phyloP scores from a whole-genome alignment of 2,113 vertebrate genomes.

The Spheniscus mendiculus region DNA sequence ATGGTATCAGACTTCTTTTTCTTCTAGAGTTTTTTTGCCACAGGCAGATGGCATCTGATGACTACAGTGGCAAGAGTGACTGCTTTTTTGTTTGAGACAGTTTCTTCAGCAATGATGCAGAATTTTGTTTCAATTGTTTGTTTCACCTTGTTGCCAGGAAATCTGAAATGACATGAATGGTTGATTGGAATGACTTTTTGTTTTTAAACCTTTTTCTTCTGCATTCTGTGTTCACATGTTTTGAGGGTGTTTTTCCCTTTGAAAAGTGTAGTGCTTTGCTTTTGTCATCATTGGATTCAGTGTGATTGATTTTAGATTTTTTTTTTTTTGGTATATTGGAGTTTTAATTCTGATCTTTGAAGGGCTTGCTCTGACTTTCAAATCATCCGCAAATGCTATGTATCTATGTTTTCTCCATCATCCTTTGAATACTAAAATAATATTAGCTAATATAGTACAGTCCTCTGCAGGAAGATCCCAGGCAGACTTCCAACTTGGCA shows the following conservation, averaged over 20 bases:
- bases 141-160: neutral
- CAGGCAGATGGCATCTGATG: neutral
- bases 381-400: fast-evolving
- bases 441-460: neutral
- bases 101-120: neutral
- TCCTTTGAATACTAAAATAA: neutral
- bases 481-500: neutral
- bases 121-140: neutral
- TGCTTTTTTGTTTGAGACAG: neutral
- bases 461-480: neutral
- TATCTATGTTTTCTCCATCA: neutral
- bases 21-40: neutral
- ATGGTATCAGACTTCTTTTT: neutral
- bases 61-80: neutral
- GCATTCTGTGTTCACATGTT: neutral
- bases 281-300: neutral
- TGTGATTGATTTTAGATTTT: neutral
- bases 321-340: neutral
- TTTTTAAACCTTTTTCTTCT: neutral
- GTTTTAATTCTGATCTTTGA: neutral
- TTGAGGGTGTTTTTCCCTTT: neutral
- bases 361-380: neutral
- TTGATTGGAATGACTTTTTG: neutral
- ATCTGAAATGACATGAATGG: neutral
- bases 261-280: neutral